Conservation (phyloP, 2,888 invertebrate genomes). For the Hyalella azteca region DNA sequence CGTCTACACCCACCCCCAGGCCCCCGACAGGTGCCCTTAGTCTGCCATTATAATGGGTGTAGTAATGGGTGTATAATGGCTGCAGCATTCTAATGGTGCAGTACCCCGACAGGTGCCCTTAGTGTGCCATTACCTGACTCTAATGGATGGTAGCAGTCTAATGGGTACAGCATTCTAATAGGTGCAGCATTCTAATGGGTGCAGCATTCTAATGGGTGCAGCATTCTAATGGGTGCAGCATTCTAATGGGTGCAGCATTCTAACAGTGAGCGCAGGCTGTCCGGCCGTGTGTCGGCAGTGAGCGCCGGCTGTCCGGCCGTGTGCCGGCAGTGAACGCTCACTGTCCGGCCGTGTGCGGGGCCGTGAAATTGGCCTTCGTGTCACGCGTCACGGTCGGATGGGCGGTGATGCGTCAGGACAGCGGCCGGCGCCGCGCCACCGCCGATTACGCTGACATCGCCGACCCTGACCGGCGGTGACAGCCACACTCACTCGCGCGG, state of each 20-base stretch:
- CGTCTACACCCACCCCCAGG: constrained; percentile 91
- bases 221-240: not conserved
- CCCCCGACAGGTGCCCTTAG: constrained; percentile 73
- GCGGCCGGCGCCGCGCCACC: constrained; percentile 14
- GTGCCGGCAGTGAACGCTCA: not conserved
- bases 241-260: not conserved
- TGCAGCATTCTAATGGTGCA: constrained; percentile 94
- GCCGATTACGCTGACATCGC: constrained; percentile 24
- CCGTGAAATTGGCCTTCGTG: constrained; percentile 18
- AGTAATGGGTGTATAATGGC: too few relatives aligned
- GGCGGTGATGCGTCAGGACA: constrained; percentile 16
- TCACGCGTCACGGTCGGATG: not conserved
- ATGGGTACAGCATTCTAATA: not conserved
- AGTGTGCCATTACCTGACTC: too few relatives aligned
- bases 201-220: not conserved
- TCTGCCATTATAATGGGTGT: too few relatives aligned
- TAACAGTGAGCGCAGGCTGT: not conserved
- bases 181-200: not conserved
- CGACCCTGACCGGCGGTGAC: not conserved
- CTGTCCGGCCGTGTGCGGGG: not conserved
- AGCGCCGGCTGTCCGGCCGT: not conserved
- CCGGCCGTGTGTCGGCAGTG: not conserved
- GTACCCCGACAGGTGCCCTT: constrained; percentile 74
- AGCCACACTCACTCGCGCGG: not conserved
- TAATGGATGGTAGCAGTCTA: too few relatives aligned